These are phyloP conservation scores for Ahaetulla prasina DNA, from an alignment of 2,113 vertebrate genomes.

Conservation along the genomic window DNA sequence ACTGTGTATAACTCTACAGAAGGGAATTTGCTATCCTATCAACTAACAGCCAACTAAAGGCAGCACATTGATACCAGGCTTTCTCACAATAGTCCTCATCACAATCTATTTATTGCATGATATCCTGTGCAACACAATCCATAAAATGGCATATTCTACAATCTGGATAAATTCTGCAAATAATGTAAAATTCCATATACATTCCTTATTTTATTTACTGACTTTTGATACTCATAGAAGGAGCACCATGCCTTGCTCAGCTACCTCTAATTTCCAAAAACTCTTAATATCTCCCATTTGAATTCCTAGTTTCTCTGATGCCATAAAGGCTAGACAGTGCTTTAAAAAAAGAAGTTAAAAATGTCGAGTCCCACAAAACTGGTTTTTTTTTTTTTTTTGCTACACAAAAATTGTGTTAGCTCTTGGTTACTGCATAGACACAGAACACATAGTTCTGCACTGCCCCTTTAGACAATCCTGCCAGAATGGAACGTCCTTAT, in stretches of 20 bases:
- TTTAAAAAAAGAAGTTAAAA: neutral
- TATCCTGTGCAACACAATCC: neutral
- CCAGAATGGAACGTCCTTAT: neutral
- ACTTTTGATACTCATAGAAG: neutral
- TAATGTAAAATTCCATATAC: neutral
- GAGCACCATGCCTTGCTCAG: neutral
- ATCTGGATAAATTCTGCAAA: neutral
- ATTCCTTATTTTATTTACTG: neutral
- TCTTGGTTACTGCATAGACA: neutral
- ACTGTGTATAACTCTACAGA: neutral
- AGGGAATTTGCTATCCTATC: neutral
- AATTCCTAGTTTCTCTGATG: neutral
- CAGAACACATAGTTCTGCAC: slow-evolving; percentile 16
- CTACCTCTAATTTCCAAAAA: neutral
- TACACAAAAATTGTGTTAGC: slow-evolving; percentile 16
- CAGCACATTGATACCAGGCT: neutral
- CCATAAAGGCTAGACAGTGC: neutral
- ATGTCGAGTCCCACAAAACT: neutral
- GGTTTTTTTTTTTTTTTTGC: neutral
- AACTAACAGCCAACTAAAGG: neutral
- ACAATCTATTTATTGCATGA: neutral
- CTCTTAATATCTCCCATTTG: neutral
- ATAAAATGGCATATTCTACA: neutral
- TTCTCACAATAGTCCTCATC: neutral
- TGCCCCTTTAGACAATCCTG: slow-evolving; percentile 23